Evolutionary conservation across 2,888 invertebrate species (phyloP).

Genomic region (Patella pellucida): DNA sequence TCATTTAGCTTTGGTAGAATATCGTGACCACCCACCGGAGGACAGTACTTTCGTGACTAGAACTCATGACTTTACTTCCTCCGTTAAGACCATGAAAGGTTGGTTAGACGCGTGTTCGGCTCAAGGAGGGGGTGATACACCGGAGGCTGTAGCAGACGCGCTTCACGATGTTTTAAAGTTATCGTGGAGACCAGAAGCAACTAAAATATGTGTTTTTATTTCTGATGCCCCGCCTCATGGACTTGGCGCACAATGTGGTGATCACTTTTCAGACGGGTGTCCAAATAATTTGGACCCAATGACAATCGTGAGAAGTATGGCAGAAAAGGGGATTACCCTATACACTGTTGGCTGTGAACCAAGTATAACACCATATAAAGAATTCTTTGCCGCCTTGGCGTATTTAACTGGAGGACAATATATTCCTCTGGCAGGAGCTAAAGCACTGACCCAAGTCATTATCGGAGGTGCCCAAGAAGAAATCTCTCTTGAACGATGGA

Average conservation of each 20-base stretch:
- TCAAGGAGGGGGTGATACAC: conserved; percentile 61
- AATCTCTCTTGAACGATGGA: conserved; percentile 61
- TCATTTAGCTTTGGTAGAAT: conserved; percentile 63
- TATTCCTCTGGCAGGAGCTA: conserved; percentile 58
- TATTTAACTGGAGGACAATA: conserved; percentile 66
- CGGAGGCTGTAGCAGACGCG: conserved; percentile 66
- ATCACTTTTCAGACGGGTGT: conserved; percentile 61
- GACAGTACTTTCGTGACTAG: conserved; percentile 58
- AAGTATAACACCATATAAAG: conserved; percentile 52
- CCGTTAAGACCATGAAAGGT: conserved; percentile 56
- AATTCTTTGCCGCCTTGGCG: conserved; percentile 62
- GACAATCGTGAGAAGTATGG: conserved; percentile 49
- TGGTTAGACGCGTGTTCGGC: conserved; percentile 57
- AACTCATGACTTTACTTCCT: conserved; percentile 61
- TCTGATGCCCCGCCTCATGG: conserved; percentile 67
- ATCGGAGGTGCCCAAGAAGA: conserved; percentile 65
- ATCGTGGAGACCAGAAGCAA: conserved; percentile 59
- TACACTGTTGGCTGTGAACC: conserved; percentile 66
- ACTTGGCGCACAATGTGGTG: conserved; percentile 38
- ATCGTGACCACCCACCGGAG: conserved; percentile 65
- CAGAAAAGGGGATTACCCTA: conserved; percentile 61
- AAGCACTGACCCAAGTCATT: conserved; percentile 57
- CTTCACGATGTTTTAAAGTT: conserved; percentile 60
- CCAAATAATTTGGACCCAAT: conserved; percentile 64
- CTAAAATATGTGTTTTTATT: conserved; percentile 63